Percentiles rank a stretch among this genome's conserved stretches.
Evolutionary conservation across 2,113 vertebrate species (phyloP).

Genomic region (Hippolais icterina): DNA sequence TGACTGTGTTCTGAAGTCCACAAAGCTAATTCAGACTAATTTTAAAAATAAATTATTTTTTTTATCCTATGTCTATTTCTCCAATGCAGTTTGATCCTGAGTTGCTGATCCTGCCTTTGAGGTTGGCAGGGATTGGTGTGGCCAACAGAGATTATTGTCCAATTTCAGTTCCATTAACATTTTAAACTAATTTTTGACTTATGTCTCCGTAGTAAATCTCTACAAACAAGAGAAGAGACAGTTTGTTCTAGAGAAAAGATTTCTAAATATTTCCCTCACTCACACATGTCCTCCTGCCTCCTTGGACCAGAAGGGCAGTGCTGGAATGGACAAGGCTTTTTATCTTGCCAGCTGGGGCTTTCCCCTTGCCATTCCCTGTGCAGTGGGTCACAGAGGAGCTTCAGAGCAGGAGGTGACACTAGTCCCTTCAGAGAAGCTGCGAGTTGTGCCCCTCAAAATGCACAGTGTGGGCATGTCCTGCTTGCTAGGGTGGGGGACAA

Average conservation of each 20-base stretch:
- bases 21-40: not conserved
- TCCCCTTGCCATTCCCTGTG: not conserved
- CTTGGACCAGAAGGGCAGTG: not conserved
- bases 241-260: not conserved
- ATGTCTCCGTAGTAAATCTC: not conserved
- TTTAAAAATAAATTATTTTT: not conserved
- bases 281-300: accelerated
- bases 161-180: not conserved
- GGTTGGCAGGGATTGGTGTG: not conserved
- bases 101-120: not conserved
- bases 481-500: too few relatives aligned
- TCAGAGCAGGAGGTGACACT: not conserved
- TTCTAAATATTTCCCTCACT: not conserved
- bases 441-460: not conserved
- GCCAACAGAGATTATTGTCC: not conserved
- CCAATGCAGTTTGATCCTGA: not conserved
- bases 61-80: not conserved
- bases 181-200: not conserved
- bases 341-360: not conserved
- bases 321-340: not conserved
- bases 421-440: not conserved
- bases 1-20: not conserved
- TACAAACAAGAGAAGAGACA: not conserved
- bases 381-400: accelerated
- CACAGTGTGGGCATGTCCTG: too few relatives aligned